Evolutionary conservation across 1,140 invertebrate genomes (phyloP), one percentile per base, ranked within the genome.

Genomic region (Nephotettix cincticeps): DNA sequence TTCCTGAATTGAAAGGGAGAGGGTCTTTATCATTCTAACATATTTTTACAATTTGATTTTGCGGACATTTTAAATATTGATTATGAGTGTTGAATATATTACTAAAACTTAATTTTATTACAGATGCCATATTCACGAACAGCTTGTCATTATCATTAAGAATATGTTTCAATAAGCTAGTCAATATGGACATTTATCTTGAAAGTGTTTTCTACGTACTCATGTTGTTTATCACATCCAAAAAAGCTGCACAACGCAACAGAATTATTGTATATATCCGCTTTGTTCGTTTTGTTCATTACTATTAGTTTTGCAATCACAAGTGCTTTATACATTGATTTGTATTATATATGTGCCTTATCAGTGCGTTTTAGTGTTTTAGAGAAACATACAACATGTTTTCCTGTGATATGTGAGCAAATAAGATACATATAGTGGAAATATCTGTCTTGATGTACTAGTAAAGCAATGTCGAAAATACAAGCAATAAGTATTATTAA

Each of bases 291-390:
- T 51, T n/a, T 51, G 3, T 23, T 23, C 17, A 19, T 19, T 6
- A 11, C n/a, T 43, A 43, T 43, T 11, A n/a, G 40, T 51, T 19
- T 23, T 51, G 17, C 17, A 4, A 51, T 23, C 47, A 51, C 17
- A 21, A 11, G 23, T 25, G 9, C 13, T 25, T 61, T 61, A 61
- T 61, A 9, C 27, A 29, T 61, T 61, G 21, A 21, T 21, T 61
- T 61, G 27, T 61, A 36, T 36, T 36, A 36, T 61, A 17, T 40
- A 61, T 61, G 56, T 61, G 56, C 56, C 56, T 61, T 61, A 61
- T 21, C 4, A 61, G 32, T 36, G n/a, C n/a, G 32, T 27, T 11
- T 61, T 61, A 61, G 25, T 61, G 13, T 11, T 11, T 25, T 61
- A 6, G 56, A 25, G 25, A 61, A 29, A 14, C 9, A n/a, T 51